Base-by-base conservation (phyloP, 1,140 invertebrate genomes). In the Camponotus pennsylvanicus region DNA sequence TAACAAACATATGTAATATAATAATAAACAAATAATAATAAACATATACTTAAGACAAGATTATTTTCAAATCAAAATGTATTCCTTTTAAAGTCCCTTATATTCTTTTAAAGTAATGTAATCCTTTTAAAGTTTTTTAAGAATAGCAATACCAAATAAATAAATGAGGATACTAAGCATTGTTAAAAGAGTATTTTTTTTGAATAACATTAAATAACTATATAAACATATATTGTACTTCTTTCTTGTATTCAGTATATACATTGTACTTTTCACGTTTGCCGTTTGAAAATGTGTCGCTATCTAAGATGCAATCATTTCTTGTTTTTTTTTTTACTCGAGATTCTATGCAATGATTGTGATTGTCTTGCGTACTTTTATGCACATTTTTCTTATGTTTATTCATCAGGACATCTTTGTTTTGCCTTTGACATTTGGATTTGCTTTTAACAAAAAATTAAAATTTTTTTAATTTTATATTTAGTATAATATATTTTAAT, bases 381-480 rank as follows among this genome's bases (percentile, higher is more conserved):
- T 98, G 94, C 42, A 96, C 96, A 89, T 97, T 97, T 93, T 98
- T 99, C 76, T 96, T 96, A 21, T 97, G 96, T 79, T 97, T 95
- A 92, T 97, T 98, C 8, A 95, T 90, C 0, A 97, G 78, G 0
- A 98, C 97, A n/a, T 97, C 95, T 86, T 97, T 97, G 3, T 97
- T 96, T 94, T 98, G 98, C 0, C 97, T 98, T 94, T 98, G 97
- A 15, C 97, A 98, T 94, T 97, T 97, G n/a, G 97, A 94, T 92
- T 96, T 97, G 3, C 97, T 97, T 91, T 95, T 63, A 97, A 95
- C 42, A 78, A 87, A 78, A 73, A 55, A 88, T 69, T 3, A 66
- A 49, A 34, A 45, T 37, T 34, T 27, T 27, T 61, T 40, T 42
- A 21, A 18, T 76, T 61, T 59, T n/a, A 13, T 55, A 32, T 76